phyloP scores from a whole-genome alignment of 2,797 vertebrate species.

The Brachyalestes nurse region DNA sequence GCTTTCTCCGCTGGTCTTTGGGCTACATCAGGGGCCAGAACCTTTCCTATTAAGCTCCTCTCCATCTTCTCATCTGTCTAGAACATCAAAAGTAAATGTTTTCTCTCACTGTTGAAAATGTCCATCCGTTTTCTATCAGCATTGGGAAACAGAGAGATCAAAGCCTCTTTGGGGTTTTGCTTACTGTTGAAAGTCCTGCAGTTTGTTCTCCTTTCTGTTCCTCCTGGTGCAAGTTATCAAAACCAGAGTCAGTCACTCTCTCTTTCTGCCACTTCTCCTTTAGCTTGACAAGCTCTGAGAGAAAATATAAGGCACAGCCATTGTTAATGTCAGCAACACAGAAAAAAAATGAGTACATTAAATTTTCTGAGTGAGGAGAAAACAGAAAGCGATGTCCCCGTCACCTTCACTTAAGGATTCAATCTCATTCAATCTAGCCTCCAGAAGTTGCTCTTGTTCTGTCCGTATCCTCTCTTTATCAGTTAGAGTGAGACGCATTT shows the following conservation, averaged over 20 bases:
- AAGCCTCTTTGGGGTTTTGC: neutral
- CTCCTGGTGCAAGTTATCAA: neutral
- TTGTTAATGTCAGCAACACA: neutral
- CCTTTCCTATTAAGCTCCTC: neutral
- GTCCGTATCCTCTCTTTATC: slow-evolving; percentile 78
- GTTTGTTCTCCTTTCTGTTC: neutral
- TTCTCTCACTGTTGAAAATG: neutral
- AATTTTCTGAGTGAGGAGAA: neutral
- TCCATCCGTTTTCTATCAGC: neutral
- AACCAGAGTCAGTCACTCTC: neutral
- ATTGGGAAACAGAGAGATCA: neutral
- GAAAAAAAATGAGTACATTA: neutral
- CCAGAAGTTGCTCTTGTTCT: slow-evolving; percentile 76
- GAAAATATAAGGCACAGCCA: neutral
- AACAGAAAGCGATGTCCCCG: neutral
- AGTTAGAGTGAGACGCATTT: slow-evolving; percentile 73
- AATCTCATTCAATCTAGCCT: slow-evolving; percentile 72
- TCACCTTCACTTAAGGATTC: slow-evolving; percentile 71
- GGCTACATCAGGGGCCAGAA: neutral
- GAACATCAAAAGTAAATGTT: slow-evolving; percentile 40
- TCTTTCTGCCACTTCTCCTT: slow-evolving; percentile 32
- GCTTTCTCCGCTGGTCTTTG: slow-evolving; percentile 17
- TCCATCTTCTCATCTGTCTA: slow-evolving; percentile 15
- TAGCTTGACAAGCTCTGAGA: slow-evolving; percentile 45
- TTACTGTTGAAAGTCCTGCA: slow-evolving; percentile 29